A percentile compares a stretch with the other conserved stretches of the same genome.
Conservation (phyloP, 1,140 invertebrate species). For the Oreohelix idahoensis region DNA sequence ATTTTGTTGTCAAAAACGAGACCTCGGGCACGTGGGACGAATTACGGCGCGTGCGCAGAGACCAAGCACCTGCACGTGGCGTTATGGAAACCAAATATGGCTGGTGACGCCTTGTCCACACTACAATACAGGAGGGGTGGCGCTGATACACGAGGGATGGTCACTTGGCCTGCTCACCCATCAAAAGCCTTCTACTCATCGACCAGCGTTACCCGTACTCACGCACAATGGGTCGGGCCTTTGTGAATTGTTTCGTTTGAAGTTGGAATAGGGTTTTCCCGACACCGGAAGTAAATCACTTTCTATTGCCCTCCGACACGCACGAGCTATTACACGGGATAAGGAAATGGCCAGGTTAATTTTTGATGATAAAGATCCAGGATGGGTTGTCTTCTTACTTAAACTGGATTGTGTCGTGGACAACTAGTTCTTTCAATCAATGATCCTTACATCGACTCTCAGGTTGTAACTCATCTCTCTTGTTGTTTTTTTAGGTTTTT, state of each 20-base stretch:
- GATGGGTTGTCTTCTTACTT: too few species aligned
- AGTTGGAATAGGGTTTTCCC: neutral
- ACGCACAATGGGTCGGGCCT: neutral
- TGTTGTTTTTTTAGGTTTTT: too few species aligned
- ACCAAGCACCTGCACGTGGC: conserved; percentile 8
- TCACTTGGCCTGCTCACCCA: neutral
- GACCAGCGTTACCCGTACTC: neutral
- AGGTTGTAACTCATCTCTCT: too few species aligned
- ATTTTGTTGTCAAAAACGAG: neutral
- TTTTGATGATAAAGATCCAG: too few species aligned
- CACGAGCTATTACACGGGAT: neutral
- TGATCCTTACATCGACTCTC: too few species aligned
- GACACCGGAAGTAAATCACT: neutral
- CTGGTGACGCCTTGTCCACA: neutral
- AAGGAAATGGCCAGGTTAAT: too few species aligned
- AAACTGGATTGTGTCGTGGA: too few species aligned
- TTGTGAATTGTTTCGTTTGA: conserved; percentile 1
- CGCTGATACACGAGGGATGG: neutral
- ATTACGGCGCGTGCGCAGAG: neutral
- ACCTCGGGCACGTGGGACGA: neutral
- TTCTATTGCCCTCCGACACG: neutral
- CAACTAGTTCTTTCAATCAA: too few species aligned
- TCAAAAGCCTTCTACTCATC: neutral
- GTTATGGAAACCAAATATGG: neutral
- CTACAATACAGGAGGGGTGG: neutral